Evolutionary conservation across 2,113 vertebrate genomes (phyloP).

Genomic region (Diadophis punctatus): DNA sequence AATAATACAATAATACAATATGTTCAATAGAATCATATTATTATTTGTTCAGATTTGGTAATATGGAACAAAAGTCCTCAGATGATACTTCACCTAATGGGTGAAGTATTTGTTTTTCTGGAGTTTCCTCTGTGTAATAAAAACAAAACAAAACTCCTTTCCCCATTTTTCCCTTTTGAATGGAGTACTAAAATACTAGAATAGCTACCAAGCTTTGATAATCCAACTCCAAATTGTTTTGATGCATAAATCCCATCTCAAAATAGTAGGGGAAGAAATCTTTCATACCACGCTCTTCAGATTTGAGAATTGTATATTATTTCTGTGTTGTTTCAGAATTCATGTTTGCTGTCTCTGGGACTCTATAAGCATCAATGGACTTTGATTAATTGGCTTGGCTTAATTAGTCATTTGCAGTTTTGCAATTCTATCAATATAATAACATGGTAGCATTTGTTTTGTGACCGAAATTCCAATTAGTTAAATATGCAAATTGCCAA

Average conservation of each 20-base stretch:
- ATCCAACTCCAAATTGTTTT: background rate
- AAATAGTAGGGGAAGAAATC: background rate
- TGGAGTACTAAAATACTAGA: background rate
- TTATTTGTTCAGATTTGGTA: background rate
- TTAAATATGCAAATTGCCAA: constrained; percentile 23
- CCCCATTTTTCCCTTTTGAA: background rate
- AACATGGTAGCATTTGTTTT: constrained; percentile 12
- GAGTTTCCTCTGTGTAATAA: background rate
- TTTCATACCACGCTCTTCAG: background rate
- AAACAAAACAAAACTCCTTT: background rate
- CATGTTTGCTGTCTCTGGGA: background rate
- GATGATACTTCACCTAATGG: background rate
- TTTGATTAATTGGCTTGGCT: constrained; percentile 25
- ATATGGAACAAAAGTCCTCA: background rate
- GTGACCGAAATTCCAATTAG: constrained; percentile 29
- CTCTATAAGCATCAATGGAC: constrained; percentile 18
- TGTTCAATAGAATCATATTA: background rate
- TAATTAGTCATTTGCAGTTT: constrained; percentile 37
- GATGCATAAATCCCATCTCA: background rate
- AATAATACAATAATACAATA: background rate
- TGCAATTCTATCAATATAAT: constrained; percentile 28
- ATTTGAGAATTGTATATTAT: background rate
- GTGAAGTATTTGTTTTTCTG: background rate
- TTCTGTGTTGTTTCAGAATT: background rate
- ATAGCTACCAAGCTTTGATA: background rate